Conservation (phyloP, 2,797 vertebrate species). For the Allochrocebus solatus region DNA sequence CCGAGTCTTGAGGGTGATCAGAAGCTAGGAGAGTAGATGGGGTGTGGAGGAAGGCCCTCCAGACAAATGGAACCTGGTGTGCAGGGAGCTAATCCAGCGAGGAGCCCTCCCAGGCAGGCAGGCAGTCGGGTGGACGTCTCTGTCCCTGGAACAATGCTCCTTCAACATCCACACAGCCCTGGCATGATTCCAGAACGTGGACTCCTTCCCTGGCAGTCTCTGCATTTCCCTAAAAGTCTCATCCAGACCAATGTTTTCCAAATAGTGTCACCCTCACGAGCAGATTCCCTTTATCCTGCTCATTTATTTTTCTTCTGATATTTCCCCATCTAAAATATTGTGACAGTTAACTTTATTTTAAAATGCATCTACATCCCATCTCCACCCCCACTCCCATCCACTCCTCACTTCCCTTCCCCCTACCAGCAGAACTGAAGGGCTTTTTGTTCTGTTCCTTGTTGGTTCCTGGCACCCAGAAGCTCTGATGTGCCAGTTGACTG, state of each 20-base stretch:
- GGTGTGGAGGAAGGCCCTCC: neutral
- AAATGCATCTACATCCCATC: neutral
- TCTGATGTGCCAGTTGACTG: accelerated
- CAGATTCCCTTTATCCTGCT: neutral
- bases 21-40: neutral
- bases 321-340: neutral
- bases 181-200: neutral
- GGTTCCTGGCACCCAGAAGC: neutral
- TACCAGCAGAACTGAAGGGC: no score
- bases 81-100: neutral
- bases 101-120: no score
- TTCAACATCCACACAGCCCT: accelerated
- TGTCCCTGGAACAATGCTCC: accelerated
- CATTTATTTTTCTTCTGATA: neutral
- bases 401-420: no score
- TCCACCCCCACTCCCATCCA: accelerated
- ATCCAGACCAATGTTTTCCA: neutral
- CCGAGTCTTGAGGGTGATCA: neutral
- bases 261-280: accelerated
- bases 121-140: neutral
- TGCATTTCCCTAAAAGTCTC: neutral
- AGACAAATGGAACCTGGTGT: neutral
- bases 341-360: neutral
- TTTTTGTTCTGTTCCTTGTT: no score
- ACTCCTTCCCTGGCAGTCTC: neutral